phyloP scores from a whole-genome alignment of 2,888 invertebrate genomes.

The Machimus rusticus region DNA sequence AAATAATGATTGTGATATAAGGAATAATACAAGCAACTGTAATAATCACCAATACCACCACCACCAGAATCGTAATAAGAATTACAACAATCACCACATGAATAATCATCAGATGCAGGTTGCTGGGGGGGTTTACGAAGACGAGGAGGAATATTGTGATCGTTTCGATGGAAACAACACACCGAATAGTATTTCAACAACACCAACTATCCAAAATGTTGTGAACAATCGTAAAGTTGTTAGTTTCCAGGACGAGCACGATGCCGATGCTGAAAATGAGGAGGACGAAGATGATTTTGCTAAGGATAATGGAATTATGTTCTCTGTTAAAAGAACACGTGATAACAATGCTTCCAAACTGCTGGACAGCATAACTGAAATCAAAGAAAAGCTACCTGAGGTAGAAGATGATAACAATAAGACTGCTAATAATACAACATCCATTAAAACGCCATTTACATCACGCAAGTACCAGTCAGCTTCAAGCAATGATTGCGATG shows the following conservation, averaged over 20 bases:
- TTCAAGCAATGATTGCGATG: slow-evolving; percentile 27
- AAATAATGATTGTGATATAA: slow-evolving; percentile 46
- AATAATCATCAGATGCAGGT: slow-evolving; percentile 27
- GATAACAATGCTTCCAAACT: slow-evolving; percentile 46
- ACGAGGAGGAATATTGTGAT: slow-evolving; percentile 38
- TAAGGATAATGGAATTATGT: slow-evolving; percentile 34
- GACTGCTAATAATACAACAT: slow-evolving; percentile 57
- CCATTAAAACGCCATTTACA: slow-evolving; percentile 14
- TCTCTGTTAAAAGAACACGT: slow-evolving; percentile 34
- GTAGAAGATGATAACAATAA: slow-evolving; percentile 54
- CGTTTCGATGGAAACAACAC: slow-evolving; percentile 45
- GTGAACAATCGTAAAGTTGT: slow-evolving; percentile 1
- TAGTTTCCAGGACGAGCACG: slow-evolving; percentile 28
- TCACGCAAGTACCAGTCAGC: slow-evolving; percentile 32
- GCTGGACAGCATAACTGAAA: slow-evolving; percentile 62
- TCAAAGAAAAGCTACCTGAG: slow-evolving; percentile 62
- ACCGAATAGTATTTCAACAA: slow-evolving; percentile 41
- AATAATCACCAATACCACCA: slow-evolving; percentile 30
- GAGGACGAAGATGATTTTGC: slow-evolving; percentile 23
- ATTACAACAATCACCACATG: slow-evolving; percentile 27
- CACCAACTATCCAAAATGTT: neutral
- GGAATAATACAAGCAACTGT: slow-evolving; percentile 44
- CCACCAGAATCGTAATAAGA: slow-evolving; percentile 37
- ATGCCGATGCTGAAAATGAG: slow-evolving; percentile 45
- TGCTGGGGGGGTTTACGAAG: neutral